A percentile compares a stretch with the other conserved stretches of the same genome.
Evolutionary conservation across 2,888 invertebrate species (phyloP).

Genomic region (Rotaria magnacalcarata): DNA sequence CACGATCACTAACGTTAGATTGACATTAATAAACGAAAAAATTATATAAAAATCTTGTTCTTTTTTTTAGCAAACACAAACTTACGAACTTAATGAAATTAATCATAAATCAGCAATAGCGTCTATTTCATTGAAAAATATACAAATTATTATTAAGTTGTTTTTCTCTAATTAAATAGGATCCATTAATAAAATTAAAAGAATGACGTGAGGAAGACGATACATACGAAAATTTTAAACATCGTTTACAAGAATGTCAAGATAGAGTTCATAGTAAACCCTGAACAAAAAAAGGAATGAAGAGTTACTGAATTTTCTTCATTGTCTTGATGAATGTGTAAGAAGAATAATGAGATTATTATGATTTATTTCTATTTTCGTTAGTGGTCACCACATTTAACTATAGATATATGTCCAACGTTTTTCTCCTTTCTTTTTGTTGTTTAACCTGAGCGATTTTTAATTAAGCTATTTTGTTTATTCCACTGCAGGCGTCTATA

Average conservation of each 20-base stretch:
- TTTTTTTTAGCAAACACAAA: not conserved
- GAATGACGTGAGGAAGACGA: not conserved
- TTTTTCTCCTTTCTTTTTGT: too few relatives aligned
- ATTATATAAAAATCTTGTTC: conserved; percentile 65
- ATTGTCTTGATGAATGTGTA: conserved; percentile 9
- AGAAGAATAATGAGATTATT: not conserved
- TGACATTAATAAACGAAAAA: not conserved
- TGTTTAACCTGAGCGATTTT: too few relatives aligned
- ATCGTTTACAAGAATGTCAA: not conserved
- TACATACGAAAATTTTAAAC: not conserved
- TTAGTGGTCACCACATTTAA: too few relatives aligned
- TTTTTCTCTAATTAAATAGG: not conserved
- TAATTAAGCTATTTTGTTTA: too few relatives aligned
- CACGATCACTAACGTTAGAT: conserved; percentile 78
- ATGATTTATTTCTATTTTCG: not conserved
- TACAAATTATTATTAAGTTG: conserved; percentile 50
- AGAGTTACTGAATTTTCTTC: conserved; percentile 1
- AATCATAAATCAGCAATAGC: conserved; percentile 78
- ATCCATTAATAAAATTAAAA: not conserved
- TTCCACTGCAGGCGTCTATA: not conserved
- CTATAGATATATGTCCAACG: too few relatives aligned
- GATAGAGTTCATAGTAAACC: not conserved
- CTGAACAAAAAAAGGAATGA: not conserved
- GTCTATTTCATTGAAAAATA: conserved; percentile 97
- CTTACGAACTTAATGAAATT: conserved; percentile 49